phyloP scores from a whole-genome alignment of 2,113 vertebrate genomes.

The Cynocephalus volans region DNA sequence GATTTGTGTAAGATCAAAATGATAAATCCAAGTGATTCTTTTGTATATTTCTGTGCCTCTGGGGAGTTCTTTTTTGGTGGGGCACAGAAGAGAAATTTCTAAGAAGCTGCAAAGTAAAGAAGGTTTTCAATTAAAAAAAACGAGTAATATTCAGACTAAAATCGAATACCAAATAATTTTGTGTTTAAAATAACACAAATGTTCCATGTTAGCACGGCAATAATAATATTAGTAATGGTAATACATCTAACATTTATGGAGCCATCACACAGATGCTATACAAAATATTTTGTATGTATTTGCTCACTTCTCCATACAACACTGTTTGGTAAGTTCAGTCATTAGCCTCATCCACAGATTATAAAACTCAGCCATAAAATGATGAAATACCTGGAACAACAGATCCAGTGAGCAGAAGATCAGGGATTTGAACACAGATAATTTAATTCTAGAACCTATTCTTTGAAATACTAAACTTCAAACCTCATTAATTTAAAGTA shows the following conservation, averaged over 20 bases:
- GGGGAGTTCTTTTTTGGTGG: background rate
- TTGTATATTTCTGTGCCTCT: conserved; percentile 2
- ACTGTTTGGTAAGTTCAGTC: background rate
- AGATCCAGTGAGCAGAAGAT: background rate
- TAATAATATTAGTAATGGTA: background rate
- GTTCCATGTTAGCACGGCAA: background rate
- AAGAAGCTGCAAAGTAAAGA: conserved; percentile 11
- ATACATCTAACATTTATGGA: background rate
- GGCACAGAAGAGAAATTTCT: conserved; percentile 13
- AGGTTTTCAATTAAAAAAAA: background rate
- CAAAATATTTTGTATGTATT: background rate
- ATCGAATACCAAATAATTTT: conserved; percentile 44
- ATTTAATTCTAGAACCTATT: background rate
- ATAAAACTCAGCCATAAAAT: background rate
- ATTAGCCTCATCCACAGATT: background rate
- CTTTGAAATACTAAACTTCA: conserved; percentile 3
- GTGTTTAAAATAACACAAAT: conserved; percentile 46
- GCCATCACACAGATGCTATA: background rate
- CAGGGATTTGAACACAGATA: background rate
- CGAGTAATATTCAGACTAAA: background rate
- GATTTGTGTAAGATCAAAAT: conserved; percentile 62
- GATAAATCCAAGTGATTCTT: conserved; percentile 52
- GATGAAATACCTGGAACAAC: background rate
- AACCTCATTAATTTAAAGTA: conserved; percentile 27
- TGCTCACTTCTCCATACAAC: background rate